These are phyloP conservation scores for Eupristina koningsbergeri DNA, from an alignment of 1,140 invertebrate species.

Conservation along the genomic window DNA sequence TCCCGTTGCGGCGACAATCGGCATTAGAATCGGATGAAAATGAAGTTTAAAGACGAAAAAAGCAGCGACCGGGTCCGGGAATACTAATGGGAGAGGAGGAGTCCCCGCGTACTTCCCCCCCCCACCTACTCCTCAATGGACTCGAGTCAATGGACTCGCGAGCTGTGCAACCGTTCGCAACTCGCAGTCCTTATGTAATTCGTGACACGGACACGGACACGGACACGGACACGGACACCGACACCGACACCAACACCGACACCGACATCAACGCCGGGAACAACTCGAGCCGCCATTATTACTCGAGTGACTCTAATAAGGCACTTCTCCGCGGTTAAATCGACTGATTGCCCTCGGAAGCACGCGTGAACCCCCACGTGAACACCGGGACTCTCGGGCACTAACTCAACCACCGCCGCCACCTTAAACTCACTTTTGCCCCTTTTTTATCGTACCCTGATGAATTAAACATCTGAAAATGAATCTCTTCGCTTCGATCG, in stretches of 20 bases:
- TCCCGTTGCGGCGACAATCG: neutral
- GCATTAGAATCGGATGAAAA: conserved; percentile 9
- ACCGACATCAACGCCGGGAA: no score
- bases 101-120: neutral
- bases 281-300: no score
- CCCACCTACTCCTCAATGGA: neutral
- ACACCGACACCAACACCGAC: neutral
- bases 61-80: neutral
- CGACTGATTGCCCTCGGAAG: neutral
- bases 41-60: conserved; percentile 10
- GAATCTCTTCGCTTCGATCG: no score
- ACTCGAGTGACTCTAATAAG: neutral
- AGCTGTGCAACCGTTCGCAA: conserved; percentile 35
- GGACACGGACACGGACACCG: neutral
- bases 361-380: no score
- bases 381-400: no score
- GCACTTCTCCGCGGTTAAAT: neutral
- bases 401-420: no score
- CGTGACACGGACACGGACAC: neutral
- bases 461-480: no score
- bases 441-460: no score
- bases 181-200: conserved; percentile 19
- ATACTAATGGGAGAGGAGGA: neutral
- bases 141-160: conserved; percentile 43
- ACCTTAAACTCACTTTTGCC: no score